Base-by-base conservation (phyloP, 2,888 invertebrate genomes). In the Diarsia dahlii region DNA sequence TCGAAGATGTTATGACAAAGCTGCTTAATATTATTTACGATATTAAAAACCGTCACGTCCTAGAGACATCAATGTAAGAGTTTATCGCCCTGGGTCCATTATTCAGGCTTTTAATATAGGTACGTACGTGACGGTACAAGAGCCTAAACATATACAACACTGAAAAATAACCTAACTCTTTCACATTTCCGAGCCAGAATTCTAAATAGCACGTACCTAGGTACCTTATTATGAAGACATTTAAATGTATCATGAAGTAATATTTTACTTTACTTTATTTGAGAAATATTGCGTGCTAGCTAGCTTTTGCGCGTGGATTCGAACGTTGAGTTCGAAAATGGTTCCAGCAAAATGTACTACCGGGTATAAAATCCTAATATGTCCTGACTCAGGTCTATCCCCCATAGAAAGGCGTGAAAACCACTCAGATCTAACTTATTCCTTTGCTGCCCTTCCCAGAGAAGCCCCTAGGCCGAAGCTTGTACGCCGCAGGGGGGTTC, bases 31-130 rank as follows among this genome's bases (percentile, higher is more conserved):
- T 28, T 60, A 18, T 18, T 1, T 18, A 60, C 54, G 1, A 28
- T 68, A 54, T 68, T 54, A 28, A 71, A 60, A 50, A 48, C 15
- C 20, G 2, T 50, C 28, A 58, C 54, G 48, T 45, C 2, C 9
- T 28, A n/a, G 1, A 50, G 3, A 65, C 10, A 58, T 28, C 23
- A 58, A 50, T 45, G 28, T 28, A 48, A 13, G 28, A 65, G 39
- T 71, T 70, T 58, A 46, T 54, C 65, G 12, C 39, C 12, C 54
- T 28, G 28, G 5, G 39, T 46, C 20, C 18, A 71, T 79, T 65
- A 58, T 56, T 65, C 46, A 58, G 58, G 13, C 9, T 68, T 74
- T 68, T 60, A 73, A 60, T 80, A 79, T 56, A 45, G 15, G 45
- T 28, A 10, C 6, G 13, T 46, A 60, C n/a, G 34, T 54, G 58